These are phyloP conservation scores for Threskiornis aethiopicus DNA, from an alignment of 2,797 vertebrate species.

Conservation along the genomic window DNA sequence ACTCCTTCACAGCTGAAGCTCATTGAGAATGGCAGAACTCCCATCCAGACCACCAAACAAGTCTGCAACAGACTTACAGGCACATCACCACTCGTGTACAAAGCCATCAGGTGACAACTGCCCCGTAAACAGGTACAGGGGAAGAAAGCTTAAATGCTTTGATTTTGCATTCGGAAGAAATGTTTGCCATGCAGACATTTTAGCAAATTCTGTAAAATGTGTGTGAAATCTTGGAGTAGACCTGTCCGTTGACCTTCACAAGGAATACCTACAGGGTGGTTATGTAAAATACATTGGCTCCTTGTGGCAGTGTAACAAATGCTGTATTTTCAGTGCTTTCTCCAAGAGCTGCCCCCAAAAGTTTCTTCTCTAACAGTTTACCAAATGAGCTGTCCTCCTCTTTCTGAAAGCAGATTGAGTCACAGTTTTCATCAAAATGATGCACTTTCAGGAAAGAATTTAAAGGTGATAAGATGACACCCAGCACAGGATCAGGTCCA, in stretches of 20 bases:
- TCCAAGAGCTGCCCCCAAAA: background rate
- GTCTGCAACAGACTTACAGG: background rate
- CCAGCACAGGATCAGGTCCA: background rate
- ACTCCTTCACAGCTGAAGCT: background rate
- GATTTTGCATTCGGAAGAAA: background rate
- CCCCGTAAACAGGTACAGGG: background rate
- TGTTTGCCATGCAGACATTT: background rate
- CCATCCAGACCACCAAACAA: background rate
- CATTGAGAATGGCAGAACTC: background rate
- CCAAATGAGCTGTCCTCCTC: background rate
- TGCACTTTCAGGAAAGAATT: background rate
- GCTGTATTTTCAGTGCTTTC: background rate
- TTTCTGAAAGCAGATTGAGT: background rate
- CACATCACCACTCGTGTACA: background rate
- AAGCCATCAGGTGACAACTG: background rate
- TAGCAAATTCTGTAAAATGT: background rate
- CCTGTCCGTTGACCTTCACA: background rate
- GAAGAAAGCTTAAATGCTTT: background rate
- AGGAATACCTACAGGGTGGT: accelerated
- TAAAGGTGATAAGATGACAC: background rate
- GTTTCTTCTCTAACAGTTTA: background rate
- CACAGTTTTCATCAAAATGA: background rate
- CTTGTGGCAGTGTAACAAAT: background rate
- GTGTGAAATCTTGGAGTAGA: background rate
- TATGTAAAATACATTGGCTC: background rate